Evolutionary conservation across 92 coral and sea anemone species (phyloP).

Genomic region (Bergia puertoricense): DNA sequence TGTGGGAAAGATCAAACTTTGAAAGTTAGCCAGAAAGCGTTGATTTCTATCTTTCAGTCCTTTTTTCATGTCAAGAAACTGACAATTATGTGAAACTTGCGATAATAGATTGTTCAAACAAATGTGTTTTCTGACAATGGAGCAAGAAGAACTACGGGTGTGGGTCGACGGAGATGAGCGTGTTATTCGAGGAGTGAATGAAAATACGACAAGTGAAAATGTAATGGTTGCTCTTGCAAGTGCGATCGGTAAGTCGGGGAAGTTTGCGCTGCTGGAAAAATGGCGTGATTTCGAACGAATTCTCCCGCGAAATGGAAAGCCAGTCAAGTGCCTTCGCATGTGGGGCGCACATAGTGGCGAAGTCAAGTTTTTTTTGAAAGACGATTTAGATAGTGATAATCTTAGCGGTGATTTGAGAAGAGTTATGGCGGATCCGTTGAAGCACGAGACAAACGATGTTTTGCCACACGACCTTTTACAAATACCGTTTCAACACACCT

Average conservation of each 20-base stretch:
- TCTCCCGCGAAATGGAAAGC: conserved; percentile 90
- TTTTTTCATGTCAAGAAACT: neutral
- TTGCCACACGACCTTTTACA: conserved; percentile 47
- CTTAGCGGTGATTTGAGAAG: neutral
- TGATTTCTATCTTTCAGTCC: neutral
- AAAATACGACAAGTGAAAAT: conserved; percentile 84
- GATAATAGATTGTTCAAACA: conserved; percentile 1
- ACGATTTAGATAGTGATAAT: conserved; percentile 30
- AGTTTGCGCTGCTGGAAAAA: conserved; percentile 81
- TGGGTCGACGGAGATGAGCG: conserved; percentile 88
- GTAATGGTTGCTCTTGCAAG: conserved; percentile 75
- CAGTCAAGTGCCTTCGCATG: conserved; percentile 67
- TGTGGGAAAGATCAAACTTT: neutral
- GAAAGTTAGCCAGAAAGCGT: neutral
- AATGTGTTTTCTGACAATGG: conserved; percentile 11
- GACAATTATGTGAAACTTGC: conserved; percentile 10
- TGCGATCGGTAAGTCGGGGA: conserved; percentile 84
- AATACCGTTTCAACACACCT: conserved; percentile 50
- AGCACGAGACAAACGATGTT: neutral
- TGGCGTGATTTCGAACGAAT: conserved; percentile 87
- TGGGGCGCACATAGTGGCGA: conserved; percentile 72
- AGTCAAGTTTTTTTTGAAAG: conserved; percentile 70
- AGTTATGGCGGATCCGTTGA: conserved; percentile 14
- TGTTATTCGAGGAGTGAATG: conserved; percentile 81
- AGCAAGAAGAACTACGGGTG: conserved; percentile 73